Percentiles rank a stretch among this genome's conserved stretches.
Evolutionary conservation across 2,888 invertebrate species (phyloP).

Genomic region (Beris morrisii): DNA sequence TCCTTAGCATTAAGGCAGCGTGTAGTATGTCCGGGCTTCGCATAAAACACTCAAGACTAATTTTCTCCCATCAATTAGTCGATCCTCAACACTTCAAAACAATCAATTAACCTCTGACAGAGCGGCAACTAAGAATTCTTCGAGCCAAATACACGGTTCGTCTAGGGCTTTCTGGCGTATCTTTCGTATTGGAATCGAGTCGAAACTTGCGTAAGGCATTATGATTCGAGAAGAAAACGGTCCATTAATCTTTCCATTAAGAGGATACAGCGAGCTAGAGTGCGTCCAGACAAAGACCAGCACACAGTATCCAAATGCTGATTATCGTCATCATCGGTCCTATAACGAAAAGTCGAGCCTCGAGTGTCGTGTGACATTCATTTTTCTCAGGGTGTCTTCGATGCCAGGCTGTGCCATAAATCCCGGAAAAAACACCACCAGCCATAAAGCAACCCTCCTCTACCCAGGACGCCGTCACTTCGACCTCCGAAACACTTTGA

Average conservation of each 20-base stretch:
- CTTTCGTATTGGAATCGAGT: slow-evolving; percentile 13
- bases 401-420: neutral
- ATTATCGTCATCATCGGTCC: slow-evolving; percentile 8
- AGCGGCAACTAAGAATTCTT: neutral
- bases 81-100: slow-evolving; percentile 31
- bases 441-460: too few relatives aligned
- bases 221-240: slow-evolving; percentile 8
- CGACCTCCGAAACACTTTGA: neutral
- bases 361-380: slow-evolving; percentile 17
- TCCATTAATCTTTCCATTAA: slow-evolving; percentile 31
- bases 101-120: slow-evolving; percentile 30
- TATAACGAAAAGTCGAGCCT: neutral
- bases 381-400: slow-evolving; percentile 17
- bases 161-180: neutral
- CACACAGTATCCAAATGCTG: slow-evolving; percentile 2
- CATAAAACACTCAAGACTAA: slow-evolving; percentile 16
- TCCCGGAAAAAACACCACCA: neutral
- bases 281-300: neutral
- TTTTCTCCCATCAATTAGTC: slow-evolving; percentile 27
- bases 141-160: too few relatives aligned
- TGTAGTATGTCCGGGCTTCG: too few relatives aligned
- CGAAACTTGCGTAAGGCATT: neutral
- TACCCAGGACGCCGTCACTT: neutral
- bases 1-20: too few relatives aligned
- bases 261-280: neutral